Evolutionary conservation across 30 jellyfish, hydroid and myxozoan genomes (phyloP), one percentile per base, ranked within the genome.

Genomic region (Euphysa ruthae): DNA sequence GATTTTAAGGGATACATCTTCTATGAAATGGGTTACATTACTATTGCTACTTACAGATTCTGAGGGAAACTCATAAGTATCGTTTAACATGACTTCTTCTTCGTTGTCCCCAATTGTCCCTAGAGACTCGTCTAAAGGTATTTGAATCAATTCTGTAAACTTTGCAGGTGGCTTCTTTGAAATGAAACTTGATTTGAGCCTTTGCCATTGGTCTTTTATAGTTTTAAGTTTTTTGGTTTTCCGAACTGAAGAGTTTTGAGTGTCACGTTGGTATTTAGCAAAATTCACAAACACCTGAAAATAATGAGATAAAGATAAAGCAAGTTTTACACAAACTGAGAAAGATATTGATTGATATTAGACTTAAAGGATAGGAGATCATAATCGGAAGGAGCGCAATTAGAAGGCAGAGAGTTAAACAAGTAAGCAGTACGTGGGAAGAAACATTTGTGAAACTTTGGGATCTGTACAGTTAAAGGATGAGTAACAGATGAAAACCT

Each of bases 211-310:
- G 20, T 28, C n/a, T 23, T 70, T 56, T 0, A 70, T 30, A 16
- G 77, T 16, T 19, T 30, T 26, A 31, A 55, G 21, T 31, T 25
- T 55, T 27, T 78, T 28, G 18, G 27, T 21, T 14, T 25, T 52
- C 1, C 28, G 2, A 2, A 55, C 78, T 15, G 63, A 20, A 16
- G 61, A 74, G 8, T 82, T 63, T 24, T 57, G 72, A 24, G 31
- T 52, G 50, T 78, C 96, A 70, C 49, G 70, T 49, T 85, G 96
- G 35, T 66, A 77, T 29, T 78, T 85, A 4, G 96, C 96, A 61
- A 85, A 85, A 56, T 78, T 85, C 44, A 85, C 80, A 34, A 85
- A 85, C 18, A 85, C 96, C 96, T 85, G 25, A 20, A 27, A 71
- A 74, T 15, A 50, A 55, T 31, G n/a, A n/a, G n/a, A n/a, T n/a